Evolutionary conservation across 2,113 vertebrate species (phyloP).

Genomic region (Apistogramma diplotaenia): DNA sequence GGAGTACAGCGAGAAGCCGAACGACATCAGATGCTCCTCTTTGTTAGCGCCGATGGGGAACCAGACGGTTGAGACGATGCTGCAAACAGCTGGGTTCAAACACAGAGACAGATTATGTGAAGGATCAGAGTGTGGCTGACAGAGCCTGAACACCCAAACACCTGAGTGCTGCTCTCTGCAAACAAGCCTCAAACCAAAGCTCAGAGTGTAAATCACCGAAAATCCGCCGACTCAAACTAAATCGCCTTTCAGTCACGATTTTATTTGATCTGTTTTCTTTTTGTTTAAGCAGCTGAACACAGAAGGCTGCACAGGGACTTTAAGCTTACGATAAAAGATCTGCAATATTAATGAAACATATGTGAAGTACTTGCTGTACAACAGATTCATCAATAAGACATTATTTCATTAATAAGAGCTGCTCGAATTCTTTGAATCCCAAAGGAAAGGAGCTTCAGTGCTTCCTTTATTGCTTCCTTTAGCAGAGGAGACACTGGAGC

Average conservation of each 20-base stretch:
- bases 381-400: too few relatives aligned
- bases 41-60: conserved; percentile 88
- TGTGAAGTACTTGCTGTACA: too few relatives aligned
- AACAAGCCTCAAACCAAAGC: rapidly evolving
- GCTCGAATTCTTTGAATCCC: not conserved
- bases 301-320: too few relatives aligned
- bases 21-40: conserved; percentile 87
- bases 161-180: not conserved
- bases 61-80: conserved; percentile 88
- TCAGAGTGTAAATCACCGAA: not conserved
- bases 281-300: too few relatives aligned
- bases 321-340: too few relatives aligned
- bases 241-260: too few relatives aligned
- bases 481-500: too few relatives aligned
- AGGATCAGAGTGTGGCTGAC: not conserved
- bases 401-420: not conserved
- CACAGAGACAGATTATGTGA: not conserved
- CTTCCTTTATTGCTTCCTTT: not conserved
- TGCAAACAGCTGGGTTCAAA: conserved; percentile 80
- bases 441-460: not conserved
- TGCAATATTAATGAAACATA: too few relatives aligned
- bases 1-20: conserved; percentile 90
- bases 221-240: too few relatives aligned
- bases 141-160: not conserved
- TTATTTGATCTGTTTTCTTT: too few relatives aligned